Evolutionary conservation across 2,797 vertebrate species (phyloP), one percentile per base, ranked within the genome.

Genomic region (Echiichthys vipera): DNA sequence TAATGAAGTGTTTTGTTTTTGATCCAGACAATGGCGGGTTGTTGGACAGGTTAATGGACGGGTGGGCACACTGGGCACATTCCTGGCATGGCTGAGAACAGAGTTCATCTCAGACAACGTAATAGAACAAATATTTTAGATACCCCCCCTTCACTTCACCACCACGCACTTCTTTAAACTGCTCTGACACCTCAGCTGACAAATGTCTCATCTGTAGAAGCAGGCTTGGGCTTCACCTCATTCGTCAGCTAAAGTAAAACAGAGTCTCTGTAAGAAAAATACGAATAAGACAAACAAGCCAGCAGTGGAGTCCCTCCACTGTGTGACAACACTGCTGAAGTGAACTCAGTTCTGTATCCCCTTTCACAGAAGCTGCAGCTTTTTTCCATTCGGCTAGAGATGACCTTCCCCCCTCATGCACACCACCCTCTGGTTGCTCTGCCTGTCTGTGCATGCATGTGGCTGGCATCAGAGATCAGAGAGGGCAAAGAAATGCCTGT

Each of bases 101-200:
- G 86, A 93, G 93, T 95, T 96, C 92, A 94, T 94, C 94, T 93
- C 83, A 81, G 84, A 89, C 63, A 83, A 94, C 71, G 86, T 93
- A 94, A 94, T 90, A 93, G 85, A 95, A 93, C 93, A 95, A 95
- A 95, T 93, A 95, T 96, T 93, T 94, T 86, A 92, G 87, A 94
- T 91, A 89, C 93, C 91, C 92, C 94, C 18, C 62, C 25, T 15
- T 25, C 22, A 25, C 37, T 12, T 49, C 47, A 32, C 30, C 7
- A 9, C 50, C 37, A 43, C 51, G 40, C 20, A 55, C 56, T 50
- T 45, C 39, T 63, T 71, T n/a, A 59, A 53, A 50, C 34, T 65
- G 22, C 25, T 30, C 40, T 37, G 29, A 65, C 54, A 20, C 34
- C 32, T 61, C n/a, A 14, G 84, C 89, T 87, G 55, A 67, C 61